Base-by-base conservation (phyloP, 2,888 invertebrate species). In the Vesta saturnalis region DNA sequence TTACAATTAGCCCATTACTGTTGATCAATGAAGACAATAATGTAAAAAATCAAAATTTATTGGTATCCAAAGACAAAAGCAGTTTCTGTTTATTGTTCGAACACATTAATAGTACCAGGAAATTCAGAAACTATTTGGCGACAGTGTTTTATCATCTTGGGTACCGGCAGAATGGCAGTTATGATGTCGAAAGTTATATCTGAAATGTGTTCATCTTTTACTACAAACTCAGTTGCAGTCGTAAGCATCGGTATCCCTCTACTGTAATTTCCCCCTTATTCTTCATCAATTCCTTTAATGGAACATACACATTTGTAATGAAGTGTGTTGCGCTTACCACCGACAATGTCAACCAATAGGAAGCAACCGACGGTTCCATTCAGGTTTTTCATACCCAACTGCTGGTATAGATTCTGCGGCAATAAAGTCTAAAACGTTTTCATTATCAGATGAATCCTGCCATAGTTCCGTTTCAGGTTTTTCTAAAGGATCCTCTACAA, bases 301-400 rank as follows among this genome's bases (percentile, higher is more conserved):
- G 30, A 30, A 30, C 30, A 30, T 30, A 30, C 30, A 30, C 10
- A 30, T 30, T 30, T 30, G 30, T 30, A 30, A 30, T 30, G 30
- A 30, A 30, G 10, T 30, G 30, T 6, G 30, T 30, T 30, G 10
- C 30, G 30, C 30, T 30, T 30, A 30, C 30, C 30, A 30, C 30
- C 30, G 30, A 30, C 30, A 30, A 30, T 6, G 30, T 30, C 30
- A 30, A 30, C 30, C 30, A 30, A 30, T 30, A 30, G 10, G 30
- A 30, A 30, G 30, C 30, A 30, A 10, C 30, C 30, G 6, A 30
- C 43, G 12, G 43, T n/a, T n/a, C n/a, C n/a, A n/a, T n/a, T n/a
- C n/a, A n/a, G n/a, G n/a, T n/a, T n/a, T n/a, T n/a, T n/a, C 43
- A 43, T 43, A 43, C 43, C 43, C 12, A 43, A 43, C 43, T 43